A percentile compares a stretch with the other conserved stretches of the same genome.
Conservation (phyloP, 2,797 vertebrate genomes). For the Coluber constrictor region DNA sequence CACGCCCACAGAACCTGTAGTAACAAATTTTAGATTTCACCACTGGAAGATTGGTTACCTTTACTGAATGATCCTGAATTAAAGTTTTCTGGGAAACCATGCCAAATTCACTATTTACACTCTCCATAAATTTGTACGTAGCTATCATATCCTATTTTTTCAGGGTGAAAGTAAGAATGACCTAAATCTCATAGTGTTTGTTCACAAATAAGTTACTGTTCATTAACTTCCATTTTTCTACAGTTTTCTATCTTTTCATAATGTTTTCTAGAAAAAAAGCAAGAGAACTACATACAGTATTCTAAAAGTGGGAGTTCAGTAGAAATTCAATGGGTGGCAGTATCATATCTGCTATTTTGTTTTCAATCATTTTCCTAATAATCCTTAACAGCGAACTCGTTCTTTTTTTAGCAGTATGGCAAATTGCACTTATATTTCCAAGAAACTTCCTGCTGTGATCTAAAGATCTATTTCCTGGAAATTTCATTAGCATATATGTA, state of each 20-base stretch:
- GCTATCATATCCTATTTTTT: not conserved
- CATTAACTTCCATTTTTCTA: not conserved
- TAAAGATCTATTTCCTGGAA: not conserved
- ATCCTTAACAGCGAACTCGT: not conserved
- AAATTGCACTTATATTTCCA: not conserved
- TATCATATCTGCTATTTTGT: not conserved
- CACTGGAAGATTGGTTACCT: not conserved
- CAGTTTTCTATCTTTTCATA: not conserved
- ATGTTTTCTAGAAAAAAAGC: not conserved
- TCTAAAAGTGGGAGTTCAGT: not conserved
- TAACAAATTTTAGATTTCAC: too few relatives aligned
- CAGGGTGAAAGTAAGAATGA: not conserved
- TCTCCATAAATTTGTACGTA: not conserved
- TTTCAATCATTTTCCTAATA: not conserved
- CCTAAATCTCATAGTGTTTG: not conserved
- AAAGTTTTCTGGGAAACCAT: not conserved
- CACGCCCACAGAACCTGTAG: too few relatives aligned
- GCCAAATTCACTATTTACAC: not conserved
- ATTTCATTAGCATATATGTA: not conserved
- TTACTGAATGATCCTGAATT: not conserved
- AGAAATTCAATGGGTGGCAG: not conserved
- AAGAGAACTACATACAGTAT: not conserved
- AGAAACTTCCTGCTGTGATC: not conserved
- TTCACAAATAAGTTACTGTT: not conserved
- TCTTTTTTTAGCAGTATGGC: not conserved